Evolutionary conservation across 2,797 vertebrate genomes (phyloP).

Genomic region (Lepilemur septentrionalis): DNA sequence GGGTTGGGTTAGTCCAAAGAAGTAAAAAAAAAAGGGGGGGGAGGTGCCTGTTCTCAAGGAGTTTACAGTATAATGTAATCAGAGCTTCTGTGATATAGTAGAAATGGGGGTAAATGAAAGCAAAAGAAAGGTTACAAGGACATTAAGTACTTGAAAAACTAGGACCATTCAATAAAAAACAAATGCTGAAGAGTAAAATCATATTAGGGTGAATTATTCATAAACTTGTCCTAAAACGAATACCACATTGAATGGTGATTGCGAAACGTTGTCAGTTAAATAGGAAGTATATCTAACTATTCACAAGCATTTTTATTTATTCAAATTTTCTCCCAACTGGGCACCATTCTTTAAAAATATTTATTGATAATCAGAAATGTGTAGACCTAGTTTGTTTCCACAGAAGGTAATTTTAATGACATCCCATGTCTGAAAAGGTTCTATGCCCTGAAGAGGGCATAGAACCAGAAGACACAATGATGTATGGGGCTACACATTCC

Average conservation of each 20-base stretch:
- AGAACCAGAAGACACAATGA: neutral
- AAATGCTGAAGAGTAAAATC: neutral
- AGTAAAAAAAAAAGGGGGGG: neutral
- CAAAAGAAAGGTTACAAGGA: neutral
- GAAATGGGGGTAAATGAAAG: neutral
- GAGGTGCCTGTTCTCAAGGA: neutral
- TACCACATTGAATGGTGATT: neutral
- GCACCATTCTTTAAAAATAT: neutral
- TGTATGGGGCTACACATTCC: neutral
- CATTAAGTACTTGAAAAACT: neutral
- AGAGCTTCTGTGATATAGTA: neutral
- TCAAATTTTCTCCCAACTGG: neutral
- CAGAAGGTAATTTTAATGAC: neutral
- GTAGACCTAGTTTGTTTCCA: neutral
- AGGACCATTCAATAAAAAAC: neutral
- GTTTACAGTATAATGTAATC: neutral
- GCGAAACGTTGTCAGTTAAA: neutral
- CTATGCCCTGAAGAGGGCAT: neutral
- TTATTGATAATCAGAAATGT: neutral
- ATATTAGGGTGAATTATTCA: neutral
- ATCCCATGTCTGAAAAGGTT: neutral
- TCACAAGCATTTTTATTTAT: neutral
- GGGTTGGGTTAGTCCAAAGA: neutral
- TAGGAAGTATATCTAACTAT: neutral
- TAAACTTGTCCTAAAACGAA: neutral